These are phyloP conservation scores for Corvus moneduloides DNA, from an alignment of 2,113 vertebrate genomes.

Conservation along the genomic window DNA sequence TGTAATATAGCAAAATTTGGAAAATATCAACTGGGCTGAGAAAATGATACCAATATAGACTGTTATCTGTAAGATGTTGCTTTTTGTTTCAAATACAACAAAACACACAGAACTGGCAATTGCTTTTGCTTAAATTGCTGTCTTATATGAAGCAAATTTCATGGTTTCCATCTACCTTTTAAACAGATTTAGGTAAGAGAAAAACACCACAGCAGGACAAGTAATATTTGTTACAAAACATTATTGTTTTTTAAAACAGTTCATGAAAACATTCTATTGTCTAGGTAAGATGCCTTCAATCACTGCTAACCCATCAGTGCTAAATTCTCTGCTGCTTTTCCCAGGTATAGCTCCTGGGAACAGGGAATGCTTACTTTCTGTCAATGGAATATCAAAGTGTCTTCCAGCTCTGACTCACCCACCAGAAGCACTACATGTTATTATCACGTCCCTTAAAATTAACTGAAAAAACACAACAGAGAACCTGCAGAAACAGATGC, in stretches of 20 bases:
- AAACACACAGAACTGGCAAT: neutral
- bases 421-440: neutral
- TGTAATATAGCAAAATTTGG: neutral
- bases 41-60: neutral
- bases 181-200: neutral
- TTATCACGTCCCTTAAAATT: slow-evolving; percentile 3
- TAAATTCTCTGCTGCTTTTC: neutral
- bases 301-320: neutral
- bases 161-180: neutral
- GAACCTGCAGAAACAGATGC: slow-evolving; percentile 10
- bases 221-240: neutral
- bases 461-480: neutral
- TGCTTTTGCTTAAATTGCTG: neutral
- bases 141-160: neutral
- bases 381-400: neutral
- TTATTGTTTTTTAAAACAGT: neutral
- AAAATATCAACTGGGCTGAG: neutral
- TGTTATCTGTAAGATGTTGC: neutral
- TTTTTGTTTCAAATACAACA: neutral
- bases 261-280: neutral
- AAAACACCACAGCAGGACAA: neutral
- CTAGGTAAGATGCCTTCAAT: neutral
- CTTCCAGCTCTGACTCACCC: slow-evolving; percentile 16
- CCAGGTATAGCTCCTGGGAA: neutral
- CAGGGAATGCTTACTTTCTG: neutral